A percentile compares a stretch with the other conserved stretches of the same genome.
Evolutionary conservation across 2,113 vertebrate species (phyloP).

Genomic region (Euleptes europaea): DNA sequence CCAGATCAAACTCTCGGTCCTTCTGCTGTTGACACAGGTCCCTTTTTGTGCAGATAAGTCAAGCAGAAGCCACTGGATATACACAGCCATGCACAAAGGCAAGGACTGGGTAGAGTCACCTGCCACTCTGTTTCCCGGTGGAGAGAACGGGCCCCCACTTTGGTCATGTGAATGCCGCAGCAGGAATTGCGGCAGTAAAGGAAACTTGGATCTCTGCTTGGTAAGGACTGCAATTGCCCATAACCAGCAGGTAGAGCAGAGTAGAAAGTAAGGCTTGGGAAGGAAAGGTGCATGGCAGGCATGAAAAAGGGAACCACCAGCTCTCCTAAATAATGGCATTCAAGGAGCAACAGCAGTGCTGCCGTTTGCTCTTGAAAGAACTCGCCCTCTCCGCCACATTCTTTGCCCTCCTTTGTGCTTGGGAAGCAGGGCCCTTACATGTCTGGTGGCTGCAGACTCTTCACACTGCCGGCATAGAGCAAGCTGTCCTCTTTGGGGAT

Average conservation of each 20-base stretch:
- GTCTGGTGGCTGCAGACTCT: conserved; percentile 87
- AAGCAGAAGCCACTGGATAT: not conserved
- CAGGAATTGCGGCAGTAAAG: not conserved
- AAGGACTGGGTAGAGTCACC: not conserved
- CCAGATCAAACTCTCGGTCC: not conserved
- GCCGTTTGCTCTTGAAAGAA: fast-evolving
- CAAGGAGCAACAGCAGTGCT: fast-evolving
- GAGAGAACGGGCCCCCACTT: not conserved
- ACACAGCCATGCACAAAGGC: not conserved
- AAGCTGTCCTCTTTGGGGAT: conserved; percentile 94
- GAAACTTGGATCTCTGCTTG: not conserved
- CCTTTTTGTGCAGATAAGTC: not conserved
- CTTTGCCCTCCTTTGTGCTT: fast-evolving
- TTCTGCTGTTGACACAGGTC: not conserved
- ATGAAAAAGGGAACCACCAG: not conserved
- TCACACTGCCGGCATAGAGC: conserved; percentile 89
- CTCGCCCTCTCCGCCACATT: fast-evolving
- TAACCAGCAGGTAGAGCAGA: not conserved
- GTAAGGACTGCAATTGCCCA: not conserved
- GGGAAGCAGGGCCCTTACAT: conserved; percentile 80
- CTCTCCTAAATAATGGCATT: not conserved
- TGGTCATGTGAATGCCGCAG: not conserved
- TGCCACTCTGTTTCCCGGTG: not conserved
- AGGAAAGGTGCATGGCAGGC: too few species aligned
- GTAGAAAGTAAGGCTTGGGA: not conserved